A percentile compares a stretch with the other conserved stretches of the same genome.
phyloP scores from a whole-genome alignment of 92 coral and sea anemone species.

The Epizoanthus scotinus region DNA sequence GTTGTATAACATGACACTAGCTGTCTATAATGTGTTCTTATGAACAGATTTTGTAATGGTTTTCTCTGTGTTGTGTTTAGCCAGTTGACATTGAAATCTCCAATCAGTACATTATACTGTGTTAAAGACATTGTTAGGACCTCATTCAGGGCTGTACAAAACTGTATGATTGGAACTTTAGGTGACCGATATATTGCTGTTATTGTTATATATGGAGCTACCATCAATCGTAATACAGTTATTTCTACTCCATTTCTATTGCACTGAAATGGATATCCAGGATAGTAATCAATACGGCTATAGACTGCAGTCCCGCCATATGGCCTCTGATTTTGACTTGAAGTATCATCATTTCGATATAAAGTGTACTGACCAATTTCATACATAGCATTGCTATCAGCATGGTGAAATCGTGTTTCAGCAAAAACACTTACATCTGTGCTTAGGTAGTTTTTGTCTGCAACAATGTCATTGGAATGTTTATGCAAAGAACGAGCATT shows the following conservation, averaged over 20 bases:
- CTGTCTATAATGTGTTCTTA: constrained; percentile 2
- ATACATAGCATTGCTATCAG: constrained; percentile 19
- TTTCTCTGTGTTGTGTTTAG: not conserved
- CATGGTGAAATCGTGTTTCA: not conserved
- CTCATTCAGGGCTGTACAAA: constrained; percentile 12
- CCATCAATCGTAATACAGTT: constrained; percentile 20
- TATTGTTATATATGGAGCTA: constrained; percentile 16
- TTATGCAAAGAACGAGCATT: constrained; percentile 17
- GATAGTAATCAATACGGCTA: constrained; percentile 28
- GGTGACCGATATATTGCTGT: constrained; percentile 30
- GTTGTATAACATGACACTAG: not conserved
- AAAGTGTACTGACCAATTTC: constrained; percentile 24
- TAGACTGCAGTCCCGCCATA: constrained; percentile 43
- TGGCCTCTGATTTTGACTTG: constrained; percentile 16
- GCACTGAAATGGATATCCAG: constrained; percentile 36
- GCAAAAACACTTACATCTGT: constrained; percentile 27
- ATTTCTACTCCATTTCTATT: constrained; percentile 41
- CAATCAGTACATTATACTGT: constrained; percentile 13
- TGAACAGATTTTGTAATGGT: constrained; percentile 14
- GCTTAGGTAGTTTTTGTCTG: not conserved
- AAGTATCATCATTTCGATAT: constrained; percentile 45
- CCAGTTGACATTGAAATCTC: constrained; percentile 36
- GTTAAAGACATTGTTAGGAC: not conserved
- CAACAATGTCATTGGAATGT: not conserved
- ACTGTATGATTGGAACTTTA: not conserved